Evolutionary conservation across 2,888 invertebrate genomes (phyloP), one percentile per base, ranked within the genome.

Genomic region (Pachycephus smyrnensis): DNA sequence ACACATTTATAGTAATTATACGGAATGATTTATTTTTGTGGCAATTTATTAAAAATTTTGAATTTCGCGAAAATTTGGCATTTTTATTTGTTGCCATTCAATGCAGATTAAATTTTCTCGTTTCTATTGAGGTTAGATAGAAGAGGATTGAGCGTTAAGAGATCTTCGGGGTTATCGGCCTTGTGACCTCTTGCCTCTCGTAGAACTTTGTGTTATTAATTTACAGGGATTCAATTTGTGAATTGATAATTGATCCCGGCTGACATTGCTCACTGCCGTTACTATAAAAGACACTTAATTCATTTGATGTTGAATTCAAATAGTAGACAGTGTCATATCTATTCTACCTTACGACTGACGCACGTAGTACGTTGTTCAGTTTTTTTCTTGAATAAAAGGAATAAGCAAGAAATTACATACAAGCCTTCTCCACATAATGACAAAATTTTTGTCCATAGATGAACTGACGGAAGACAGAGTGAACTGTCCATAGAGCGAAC

Each of bases 391-490:
- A 37, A 12, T 76, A 30, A 12, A 31, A 75, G 35, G n/a, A 73
- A 35, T n/a, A 73, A 73, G 15, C 23, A 73, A 73, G 32, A 73
- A 33, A 73, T 35, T 30, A 73, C 35, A 33, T n/a, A 75, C 23
- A 23, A 55, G 55, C 55, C 23, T 55, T 55, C 55, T 23, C 55
- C 23, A 55, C 55, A 55, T 55, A 55, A 55, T 55, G 55, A 55
- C 55, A 55, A 55, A 55, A 55, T 55, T 55, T 55, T 55, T 55
- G 55, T 55, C 55, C 55, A 55, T 55, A 55, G 55, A 55, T 55
- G 55, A 55, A 55, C 55, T 55, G 55, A 55, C 23, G 55, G 55
- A 55, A 55, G 55, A 55, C 9, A 55, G 55, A 55, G 55, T 1
- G 55, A 55, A 55, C 55, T 55, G 55, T 55, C 55, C 55, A 55